phyloP scores from a whole-genome alignment of 2,888 invertebrate genomes.

The Dascillus cervinus region DNA sequence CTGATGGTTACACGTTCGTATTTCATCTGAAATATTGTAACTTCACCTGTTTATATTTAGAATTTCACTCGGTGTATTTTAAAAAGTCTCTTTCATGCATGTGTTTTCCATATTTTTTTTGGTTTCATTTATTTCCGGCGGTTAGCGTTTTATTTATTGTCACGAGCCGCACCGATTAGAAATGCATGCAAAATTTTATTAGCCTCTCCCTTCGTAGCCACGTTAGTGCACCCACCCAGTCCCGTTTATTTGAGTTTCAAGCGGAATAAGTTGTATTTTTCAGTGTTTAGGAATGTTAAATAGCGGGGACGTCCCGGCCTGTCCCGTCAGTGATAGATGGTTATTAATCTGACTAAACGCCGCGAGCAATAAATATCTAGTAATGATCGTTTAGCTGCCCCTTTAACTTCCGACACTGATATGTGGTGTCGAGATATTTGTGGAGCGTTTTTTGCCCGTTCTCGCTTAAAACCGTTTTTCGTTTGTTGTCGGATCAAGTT shows the following conservation, averaged over 20 bases:
- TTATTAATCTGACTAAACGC: slow-evolving; percentile 37
- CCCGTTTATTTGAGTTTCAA: slow-evolving; percentile 13
- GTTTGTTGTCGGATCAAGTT: slow-evolving; percentile 6
- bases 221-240: too few species aligned
- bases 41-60: too few species aligned
- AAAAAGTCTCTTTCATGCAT: slow-evolving; percentile 13
- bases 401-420: slow-evolving; percentile 41
- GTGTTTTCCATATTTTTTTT: slow-evolving; percentile 12
- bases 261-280: slow-evolving; percentile 20
- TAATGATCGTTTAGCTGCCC: slow-evolving; percentile 43
- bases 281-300: slow-evolving; percentile 34
- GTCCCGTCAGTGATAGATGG: slow-evolving; percentile 35
- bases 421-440: slow-evolving; percentile 36
- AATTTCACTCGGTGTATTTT: slow-evolving; percentile 15
- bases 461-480: slow-evolving; percentile 6
- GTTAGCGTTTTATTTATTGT: slow-evolving; percentile 13
- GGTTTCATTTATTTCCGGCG: slow-evolving; percentile 15
- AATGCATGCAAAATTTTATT: too few species aligned
- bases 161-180: too few species aligned
- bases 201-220: too few species aligned
- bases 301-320: slow-evolving; percentile 27
- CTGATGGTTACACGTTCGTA: slow-evolving; percentile 13
- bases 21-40: slow-evolving; percentile 18
- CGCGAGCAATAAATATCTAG: slow-evolving; percentile 40
- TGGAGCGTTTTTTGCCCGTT: slow-evolving; percentile 28